phyloP scores from a whole-genome alignment of 2,888 invertebrate species.

The Elysia crispata region DNA sequence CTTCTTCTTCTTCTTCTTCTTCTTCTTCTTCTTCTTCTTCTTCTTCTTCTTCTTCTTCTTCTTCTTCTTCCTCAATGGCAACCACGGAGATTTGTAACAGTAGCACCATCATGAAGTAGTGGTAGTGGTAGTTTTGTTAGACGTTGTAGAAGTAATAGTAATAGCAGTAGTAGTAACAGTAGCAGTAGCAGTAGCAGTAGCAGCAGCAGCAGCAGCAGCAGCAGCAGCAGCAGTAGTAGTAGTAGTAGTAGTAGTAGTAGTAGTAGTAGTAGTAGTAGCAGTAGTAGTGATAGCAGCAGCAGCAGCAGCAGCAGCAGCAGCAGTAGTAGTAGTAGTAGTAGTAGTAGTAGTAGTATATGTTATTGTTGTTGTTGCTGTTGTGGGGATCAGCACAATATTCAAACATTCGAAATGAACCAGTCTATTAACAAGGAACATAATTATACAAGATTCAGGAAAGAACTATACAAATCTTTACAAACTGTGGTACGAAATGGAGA shows the following conservation, averaged over 20 bases:
- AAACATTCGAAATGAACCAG: not conserved
- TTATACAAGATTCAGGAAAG: no score
- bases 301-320: not conserved
- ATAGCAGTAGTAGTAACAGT: no score
- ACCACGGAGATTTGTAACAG: no score
- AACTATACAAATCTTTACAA: no score
- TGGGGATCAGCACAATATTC: no score
- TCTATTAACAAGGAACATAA: not conserved
- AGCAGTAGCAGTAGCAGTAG: no score
- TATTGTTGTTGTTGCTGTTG: not conserved
- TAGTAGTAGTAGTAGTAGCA: slow-evolving; percentile 16
- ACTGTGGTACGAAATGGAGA: no score
- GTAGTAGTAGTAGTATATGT: slow-evolving; percentile 6
- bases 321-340: slow-evolving; percentile 16
- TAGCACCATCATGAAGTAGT: no score
- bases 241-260: slow-evolving; percentile 19
- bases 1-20: slow-evolving; percentile 37
- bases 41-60: slow-evolving; percentile 36
- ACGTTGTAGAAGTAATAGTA: no score
- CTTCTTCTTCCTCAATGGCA: slow-evolving; percentile 21
- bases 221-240: slow-evolving; percentile 6
- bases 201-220: not conserved
- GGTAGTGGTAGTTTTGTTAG: no score
- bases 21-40: slow-evolving; percentile 37
- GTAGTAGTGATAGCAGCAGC: slow-evolving; percentile 1